phyloP scores from a whole-genome alignment of 2,797 vertebrate genomes.

The Leucoraja ocellata region DNA sequence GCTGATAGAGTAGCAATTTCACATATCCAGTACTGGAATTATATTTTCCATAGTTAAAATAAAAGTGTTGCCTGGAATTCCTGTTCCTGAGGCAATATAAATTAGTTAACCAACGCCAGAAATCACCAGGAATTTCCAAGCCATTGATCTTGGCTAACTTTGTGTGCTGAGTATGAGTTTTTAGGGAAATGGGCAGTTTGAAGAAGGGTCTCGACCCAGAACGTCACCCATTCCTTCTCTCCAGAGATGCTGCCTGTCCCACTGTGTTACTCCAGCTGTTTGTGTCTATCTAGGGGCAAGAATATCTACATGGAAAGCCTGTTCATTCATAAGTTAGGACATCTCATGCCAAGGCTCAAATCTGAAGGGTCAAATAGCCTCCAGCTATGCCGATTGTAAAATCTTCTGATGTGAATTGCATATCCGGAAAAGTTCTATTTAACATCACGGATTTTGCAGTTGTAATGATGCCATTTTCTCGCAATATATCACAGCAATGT shows the following conservation, averaged over 20 bases:
- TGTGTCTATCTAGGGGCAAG: no score
- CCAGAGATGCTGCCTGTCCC: no score
- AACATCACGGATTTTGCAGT: no score
- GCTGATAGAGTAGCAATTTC: background rate
- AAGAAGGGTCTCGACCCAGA: no score
- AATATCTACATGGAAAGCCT: background rate
- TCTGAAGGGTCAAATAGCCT: background rate
- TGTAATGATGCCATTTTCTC: no score
- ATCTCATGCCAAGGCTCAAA: background rate
- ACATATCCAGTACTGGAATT: background rate
- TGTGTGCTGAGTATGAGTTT: background rate
- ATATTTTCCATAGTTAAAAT: background rate
- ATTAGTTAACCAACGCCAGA: background rate
- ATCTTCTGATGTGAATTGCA: background rate
- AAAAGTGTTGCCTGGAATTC: background rate
- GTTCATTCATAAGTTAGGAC: background rate
- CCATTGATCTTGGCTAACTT: background rate
- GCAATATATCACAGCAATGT: no score
- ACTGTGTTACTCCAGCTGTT: no score
- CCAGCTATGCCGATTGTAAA: background rate
- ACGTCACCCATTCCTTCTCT: no score
- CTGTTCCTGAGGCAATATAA: background rate
- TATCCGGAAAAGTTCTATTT: background rate
- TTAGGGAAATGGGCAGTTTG: background rate
- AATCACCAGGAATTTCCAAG: background rate